Evolutionary conservation across 2,113 vertebrate genomes (phyloP).

Genomic region (Myotis davidii): DNA sequence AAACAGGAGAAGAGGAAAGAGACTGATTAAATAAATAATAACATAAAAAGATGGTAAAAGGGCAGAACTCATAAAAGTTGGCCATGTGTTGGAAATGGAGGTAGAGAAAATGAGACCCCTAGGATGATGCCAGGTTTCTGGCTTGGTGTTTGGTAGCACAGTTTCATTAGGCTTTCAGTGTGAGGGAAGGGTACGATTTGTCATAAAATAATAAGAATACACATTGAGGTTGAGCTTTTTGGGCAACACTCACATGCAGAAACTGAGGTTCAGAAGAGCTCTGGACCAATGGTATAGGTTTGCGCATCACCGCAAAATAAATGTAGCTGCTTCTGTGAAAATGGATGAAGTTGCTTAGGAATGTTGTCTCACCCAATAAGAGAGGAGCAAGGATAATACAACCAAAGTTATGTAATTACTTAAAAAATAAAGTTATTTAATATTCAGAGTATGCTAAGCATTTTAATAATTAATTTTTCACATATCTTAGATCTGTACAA

Average conservation of each 20-base stretch:
- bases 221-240: neutral
- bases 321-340: neutral
- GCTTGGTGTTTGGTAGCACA: neutral
- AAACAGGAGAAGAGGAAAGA: neutral
- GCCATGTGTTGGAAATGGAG: neutral
- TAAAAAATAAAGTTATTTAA: neutral
- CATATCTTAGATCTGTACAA: neutral
- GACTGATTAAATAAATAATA: neutral
- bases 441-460: neutral
- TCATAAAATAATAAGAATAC: neutral
- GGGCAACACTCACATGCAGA: neutral
- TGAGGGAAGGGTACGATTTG: neutral
- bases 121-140: neutral
- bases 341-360: neutral
- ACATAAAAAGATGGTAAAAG: neutral
- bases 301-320: neutral
- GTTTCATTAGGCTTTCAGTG: neutral
- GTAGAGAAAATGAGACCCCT: neutral
- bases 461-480: neutral
- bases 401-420: neutral
- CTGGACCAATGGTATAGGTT: neutral
- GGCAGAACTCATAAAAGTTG: neutral
- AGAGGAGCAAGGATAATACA: neutral
- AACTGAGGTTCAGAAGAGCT: neutral
- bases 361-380: neutral